Conservation (phyloP, 2,113 vertebrate genomes). For the Meriones unguiculatus region DNA sequence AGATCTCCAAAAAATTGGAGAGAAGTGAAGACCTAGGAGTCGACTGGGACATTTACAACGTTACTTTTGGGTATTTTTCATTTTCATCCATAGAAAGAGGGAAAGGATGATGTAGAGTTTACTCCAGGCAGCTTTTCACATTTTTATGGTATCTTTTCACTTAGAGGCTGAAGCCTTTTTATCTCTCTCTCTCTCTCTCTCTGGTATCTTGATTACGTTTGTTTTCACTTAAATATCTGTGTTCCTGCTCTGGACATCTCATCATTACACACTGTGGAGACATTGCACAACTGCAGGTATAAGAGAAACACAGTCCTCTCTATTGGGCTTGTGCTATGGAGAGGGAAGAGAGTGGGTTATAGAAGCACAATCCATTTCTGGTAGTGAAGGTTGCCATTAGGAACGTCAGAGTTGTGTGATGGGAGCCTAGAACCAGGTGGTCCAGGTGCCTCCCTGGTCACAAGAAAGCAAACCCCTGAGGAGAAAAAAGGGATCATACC, state of each 20-base stretch:
- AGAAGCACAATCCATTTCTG: background rate
- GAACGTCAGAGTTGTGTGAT: background rate
- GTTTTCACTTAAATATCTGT: slow-evolving; percentile 4
- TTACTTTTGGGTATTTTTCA: slow-evolving; percentile 21
- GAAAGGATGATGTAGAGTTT: background rate
- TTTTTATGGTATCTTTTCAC: background rate
- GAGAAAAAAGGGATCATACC: background rate
- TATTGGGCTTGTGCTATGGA: background rate
- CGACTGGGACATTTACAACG: background rate
- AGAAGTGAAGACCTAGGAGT: background rate
- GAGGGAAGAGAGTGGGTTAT: background rate
- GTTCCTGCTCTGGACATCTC: background rate
- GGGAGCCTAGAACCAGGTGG: background rate
- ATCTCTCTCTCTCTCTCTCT: too few species aligned
- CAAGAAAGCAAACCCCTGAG: background rate
- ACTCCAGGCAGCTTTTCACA: background rate
- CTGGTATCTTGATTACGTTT: background rate
- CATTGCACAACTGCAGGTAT: background rate
- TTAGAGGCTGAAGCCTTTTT: background rate
- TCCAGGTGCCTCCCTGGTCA: background rate
- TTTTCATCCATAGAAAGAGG: background rate
- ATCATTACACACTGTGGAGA: background rate
- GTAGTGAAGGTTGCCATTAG: background rate
- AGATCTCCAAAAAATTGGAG: background rate
- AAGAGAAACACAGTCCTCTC: background rate